A percentile compares a stretch with the other conserved stretches of the same genome.
Conservation (phyloP, 2,888 invertebrate genomes). For the Lepidochrysops patricia region DNA sequence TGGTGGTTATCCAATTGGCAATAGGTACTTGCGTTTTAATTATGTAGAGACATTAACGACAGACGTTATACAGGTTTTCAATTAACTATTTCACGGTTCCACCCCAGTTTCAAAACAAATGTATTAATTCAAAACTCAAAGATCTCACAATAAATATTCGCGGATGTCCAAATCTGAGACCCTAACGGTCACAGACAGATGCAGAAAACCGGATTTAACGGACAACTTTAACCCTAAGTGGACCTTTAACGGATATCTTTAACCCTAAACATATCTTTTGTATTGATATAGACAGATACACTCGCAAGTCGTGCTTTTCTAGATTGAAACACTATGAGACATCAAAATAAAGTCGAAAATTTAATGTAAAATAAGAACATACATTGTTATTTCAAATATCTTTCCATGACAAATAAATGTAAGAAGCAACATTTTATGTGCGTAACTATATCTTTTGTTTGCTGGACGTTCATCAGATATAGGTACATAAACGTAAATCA, state of each 20-base stretch:
- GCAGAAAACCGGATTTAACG: conserved; percentile 26
- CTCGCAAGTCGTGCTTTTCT: no score
- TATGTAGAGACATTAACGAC: neutral
- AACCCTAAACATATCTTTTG: conserved; percentile 6
- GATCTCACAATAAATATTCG: neutral
- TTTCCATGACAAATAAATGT: no score
- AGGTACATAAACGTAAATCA: neutral
- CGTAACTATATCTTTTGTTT: no score
- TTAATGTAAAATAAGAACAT: neutral
- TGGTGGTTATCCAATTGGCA: neutral
- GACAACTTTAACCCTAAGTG: conserved; percentile 32
- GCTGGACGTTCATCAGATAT: neutral
- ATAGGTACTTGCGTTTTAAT: neutral
- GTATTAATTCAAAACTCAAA: neutral
- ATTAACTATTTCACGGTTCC: neutral
- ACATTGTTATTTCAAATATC: no score
- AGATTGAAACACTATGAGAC: neutral
- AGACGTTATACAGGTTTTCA: neutral
- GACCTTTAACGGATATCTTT: conserved; percentile 1
- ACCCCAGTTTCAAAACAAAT: neutral
- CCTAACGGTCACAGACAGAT: conserved; percentile 47
- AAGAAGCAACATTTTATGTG: no score
- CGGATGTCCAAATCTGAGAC: conserved; percentile 31
- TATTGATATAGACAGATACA: neutral
- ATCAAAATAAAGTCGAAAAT: neutral